Conservation (phyloP, 1,140 invertebrate genomes). For the Drosophila takahashii region DNA sequence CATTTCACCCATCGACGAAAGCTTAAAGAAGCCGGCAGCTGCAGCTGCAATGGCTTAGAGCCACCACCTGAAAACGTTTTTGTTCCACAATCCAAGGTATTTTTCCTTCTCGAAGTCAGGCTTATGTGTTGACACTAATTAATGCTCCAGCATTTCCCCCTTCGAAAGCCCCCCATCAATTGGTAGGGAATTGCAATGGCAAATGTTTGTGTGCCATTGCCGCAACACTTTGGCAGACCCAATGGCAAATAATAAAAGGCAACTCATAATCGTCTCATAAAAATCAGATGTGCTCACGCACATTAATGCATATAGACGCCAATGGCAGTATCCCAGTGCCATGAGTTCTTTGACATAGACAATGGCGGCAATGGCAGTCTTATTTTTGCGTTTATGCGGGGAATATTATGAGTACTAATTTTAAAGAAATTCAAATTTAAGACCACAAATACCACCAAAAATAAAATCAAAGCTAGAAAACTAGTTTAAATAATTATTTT, state of each 20-base stretch:
- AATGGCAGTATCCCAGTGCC: slow-evolving; percentile 25
- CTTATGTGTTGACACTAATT: slow-evolving; percentile 44
- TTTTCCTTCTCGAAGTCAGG: slow-evolving; percentile 4
- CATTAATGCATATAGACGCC: slow-evolving; percentile 58
- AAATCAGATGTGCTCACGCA: slow-evolving; percentile 76
- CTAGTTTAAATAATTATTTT: no score
- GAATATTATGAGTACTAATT: background rate
- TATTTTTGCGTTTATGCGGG: background rate
- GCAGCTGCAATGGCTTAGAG: slow-evolving; percentile 30
- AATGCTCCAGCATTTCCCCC: slow-evolving; percentile 18
- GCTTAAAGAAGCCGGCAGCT: slow-evolving; percentile 27
- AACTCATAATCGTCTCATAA: slow-evolving; percentile 82
- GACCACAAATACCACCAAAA: no score
- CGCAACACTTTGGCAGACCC: slow-evolving; percentile 64
- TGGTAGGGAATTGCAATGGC: background rate
- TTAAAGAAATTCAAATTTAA: no score
- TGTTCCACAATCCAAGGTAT: background rate
- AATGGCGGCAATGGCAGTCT: slow-evolving; percentile 50
- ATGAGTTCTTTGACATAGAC: slow-evolving; percentile 72
- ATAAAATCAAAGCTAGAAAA: no score
- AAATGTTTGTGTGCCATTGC: slow-evolving; percentile 42
- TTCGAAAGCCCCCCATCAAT: background rate
- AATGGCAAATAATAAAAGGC: slow-evolving; percentile 82
- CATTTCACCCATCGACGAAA: slow-evolving; percentile 22
- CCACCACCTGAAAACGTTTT: slow-evolving; percentile 18